Evolutionary conservation across 2,113 vertebrate genomes (phyloP), one percentile per base, ranked within the genome.

Genomic region (Cochlearius cochlearius): DNA sequence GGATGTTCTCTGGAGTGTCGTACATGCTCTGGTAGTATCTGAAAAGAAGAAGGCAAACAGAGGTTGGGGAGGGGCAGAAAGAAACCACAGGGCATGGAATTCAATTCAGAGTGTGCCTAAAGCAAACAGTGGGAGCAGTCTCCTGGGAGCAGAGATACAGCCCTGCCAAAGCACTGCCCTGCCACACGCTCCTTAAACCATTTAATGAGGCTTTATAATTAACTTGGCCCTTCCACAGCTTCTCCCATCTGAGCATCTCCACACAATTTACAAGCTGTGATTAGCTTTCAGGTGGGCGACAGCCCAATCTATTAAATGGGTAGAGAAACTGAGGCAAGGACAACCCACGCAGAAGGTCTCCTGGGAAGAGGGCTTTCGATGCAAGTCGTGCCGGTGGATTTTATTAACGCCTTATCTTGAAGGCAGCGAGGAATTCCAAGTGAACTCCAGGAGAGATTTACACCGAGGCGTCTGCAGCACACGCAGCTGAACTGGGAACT

Each of bases 21-120:
- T 99, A 99, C 95, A 99, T 96, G 76, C 99, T 99, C 97, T 99
- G 98, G 82, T 99, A 99, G 95, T 99, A 99, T 77, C 99, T 99
- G 98, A 11, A 69, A 84, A 50, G 63, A 36, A 79, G 22, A n/a
- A 34, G 58, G 36, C 58, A 53, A 69, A 56, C 10, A 7, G 88
- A 50, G 15, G 10, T 78, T 74, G 85, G 64, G 32, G 52, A 68
- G 80, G 45, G 71, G 93, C 60, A 34, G 72, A 32, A 86, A 39
- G 34, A 78, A 75, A 78, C 12, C 76, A 30, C 82, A 43, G 64
- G 72, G 53, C 58, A 62, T 11, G 63, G 94, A 68, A 86, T 71
- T 64, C 66, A 64, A 71, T 86, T 62, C 72, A 22, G 60, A 82
- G 41, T 17, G 17, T 60, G 74, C 56, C 72, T 36, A 71, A 73